phyloP scores from a whole-genome alignment of 1,140 invertebrate species.

The Drosophila pectinifera region DNA sequence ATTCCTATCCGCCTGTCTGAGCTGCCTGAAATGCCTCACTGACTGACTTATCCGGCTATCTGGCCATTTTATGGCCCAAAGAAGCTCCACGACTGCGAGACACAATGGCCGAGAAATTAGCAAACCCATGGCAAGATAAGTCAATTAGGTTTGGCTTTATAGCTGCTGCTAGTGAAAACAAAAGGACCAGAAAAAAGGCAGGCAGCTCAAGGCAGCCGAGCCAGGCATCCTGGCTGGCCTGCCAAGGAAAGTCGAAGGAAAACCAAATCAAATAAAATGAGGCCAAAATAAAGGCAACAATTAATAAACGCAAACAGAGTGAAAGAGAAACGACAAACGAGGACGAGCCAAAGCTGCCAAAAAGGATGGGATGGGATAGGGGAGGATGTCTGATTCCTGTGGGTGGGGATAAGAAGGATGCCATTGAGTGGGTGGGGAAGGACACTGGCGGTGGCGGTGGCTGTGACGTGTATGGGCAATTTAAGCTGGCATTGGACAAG shows the following conservation, averaged over 20 bases:
- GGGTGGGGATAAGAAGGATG: conserved; percentile 9
- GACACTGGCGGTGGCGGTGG: conserved; percentile 22
- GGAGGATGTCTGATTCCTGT: conserved; percentile 12
- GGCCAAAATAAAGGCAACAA: conserved; percentile 80
- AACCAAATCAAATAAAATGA: conserved; percentile 83
- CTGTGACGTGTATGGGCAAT: conserved; percentile 81
- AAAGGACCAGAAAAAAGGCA: conserved; percentile 59
- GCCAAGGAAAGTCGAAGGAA: conserved; percentile 44
- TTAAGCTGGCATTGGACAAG: conserved; percentile 82
- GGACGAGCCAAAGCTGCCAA: conserved; percentile 56
- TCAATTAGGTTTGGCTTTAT: conserved; percentile 84
- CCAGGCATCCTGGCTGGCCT: no score
- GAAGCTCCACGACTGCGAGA: conserved; percentile 36
- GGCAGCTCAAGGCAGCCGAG: conserved; percentile 11
- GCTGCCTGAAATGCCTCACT: conserved; percentile 51
- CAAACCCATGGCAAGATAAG: conserved; percentile 81
- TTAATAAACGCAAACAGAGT: conserved; percentile 79
- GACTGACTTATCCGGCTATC: conserved; percentile 71
- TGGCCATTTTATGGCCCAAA: conserved; percentile 74
- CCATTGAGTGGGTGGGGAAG: conserved; percentile 7
- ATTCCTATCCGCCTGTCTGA: conserved; percentile 76
- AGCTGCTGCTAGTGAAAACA: conserved; percentile 67
- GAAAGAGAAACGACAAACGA: conserved; percentile 53
- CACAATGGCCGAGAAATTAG: conserved; percentile 81
- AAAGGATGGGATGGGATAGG: conserved; percentile 47